Percentiles rank a stretch among this genome's conserved stretches.
Evolutionary conservation across 2,797 vertebrate genomes (phyloP).

Genomic region (Scomberomorus guttatus): DNA sequence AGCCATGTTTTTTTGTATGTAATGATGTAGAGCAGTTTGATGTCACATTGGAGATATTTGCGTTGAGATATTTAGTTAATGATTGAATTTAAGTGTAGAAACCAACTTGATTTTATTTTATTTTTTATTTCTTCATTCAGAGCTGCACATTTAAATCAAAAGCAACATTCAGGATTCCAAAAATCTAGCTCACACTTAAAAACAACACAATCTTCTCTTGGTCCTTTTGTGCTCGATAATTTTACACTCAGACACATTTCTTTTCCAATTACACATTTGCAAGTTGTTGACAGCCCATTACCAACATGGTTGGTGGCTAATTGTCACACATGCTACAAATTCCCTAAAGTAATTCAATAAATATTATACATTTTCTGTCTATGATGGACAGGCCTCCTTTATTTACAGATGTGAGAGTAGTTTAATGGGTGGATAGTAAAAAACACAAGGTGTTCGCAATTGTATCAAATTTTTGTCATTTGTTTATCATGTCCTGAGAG

Average conservation of each 20-base stretch:
- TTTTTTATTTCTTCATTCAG: neutral
- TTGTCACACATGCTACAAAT: neutral
- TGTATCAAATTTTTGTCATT: neutral
- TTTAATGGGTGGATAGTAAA: conserved; percentile 15
- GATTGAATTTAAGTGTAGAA: conserved; percentile 16
- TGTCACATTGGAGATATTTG: conserved; percentile 28
- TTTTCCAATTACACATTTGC: conserved; percentile 59
- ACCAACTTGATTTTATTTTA: neutral
- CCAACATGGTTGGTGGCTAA: conserved; percentile 40
- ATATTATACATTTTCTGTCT: neutral
- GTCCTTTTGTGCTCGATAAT: conserved; percentile 28
- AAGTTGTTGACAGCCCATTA: conserved; percentile 38
- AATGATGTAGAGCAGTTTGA: conserved; percentile 5
- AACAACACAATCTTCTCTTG: neutral
- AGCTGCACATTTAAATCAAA: conserved; percentile 16
- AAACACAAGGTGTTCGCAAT: neutral
- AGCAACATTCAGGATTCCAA: conserved; percentile 6
- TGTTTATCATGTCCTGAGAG: neutral
- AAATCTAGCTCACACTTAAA: conserved; percentile 28
- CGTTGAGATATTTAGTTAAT: conserved; percentile 14
- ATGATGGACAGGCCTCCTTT: neutral
- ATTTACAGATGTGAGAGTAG: conserved; percentile 17
- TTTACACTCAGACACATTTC: conserved; percentile 63
- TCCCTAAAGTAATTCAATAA: neutral
- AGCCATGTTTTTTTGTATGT: neutral